Evolutionary conservation across 2,113 vertebrate species (phyloP).

Genomic region (Apaloderma vittatum): DNA sequence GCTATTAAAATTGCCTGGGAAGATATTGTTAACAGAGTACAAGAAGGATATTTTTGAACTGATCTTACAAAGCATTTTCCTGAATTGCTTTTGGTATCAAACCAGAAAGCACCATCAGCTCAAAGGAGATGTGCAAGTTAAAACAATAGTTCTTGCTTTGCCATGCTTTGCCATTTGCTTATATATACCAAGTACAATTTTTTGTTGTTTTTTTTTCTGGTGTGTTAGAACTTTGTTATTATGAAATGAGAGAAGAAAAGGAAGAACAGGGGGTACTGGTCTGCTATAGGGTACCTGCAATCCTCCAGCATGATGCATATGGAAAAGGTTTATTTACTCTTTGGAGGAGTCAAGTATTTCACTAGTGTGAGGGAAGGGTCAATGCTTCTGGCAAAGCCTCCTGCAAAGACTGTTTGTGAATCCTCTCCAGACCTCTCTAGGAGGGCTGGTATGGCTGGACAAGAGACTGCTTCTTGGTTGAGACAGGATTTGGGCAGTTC

Average conservation of each 20-base stretch:
- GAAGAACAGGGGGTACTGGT: background rate
- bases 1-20: background rate
- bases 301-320: background rate
- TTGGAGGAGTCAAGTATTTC: background rate
- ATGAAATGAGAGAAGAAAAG: background rate
- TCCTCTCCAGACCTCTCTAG: background rate
- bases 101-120: background rate
- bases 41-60: background rate
- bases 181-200: background rate
- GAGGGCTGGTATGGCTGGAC: background rate
- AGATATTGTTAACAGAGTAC: background rate
- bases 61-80: background rate
- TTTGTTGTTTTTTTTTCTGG: background rate
- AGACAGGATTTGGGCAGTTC: background rate
- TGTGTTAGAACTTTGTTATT: background rate
- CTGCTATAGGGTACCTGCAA: background rate
- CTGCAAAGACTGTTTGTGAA: background rate
- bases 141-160: background rate
- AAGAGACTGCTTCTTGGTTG: background rate
- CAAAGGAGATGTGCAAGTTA: background rate
- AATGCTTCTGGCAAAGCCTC: background rate
- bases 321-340: background rate
- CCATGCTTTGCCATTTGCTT: background rate
- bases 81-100: background rate
- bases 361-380: background rate